Evolutionary conservation across 2,888 invertebrate genomes (phyloP), one percentile per base, ranked within the genome.

Genomic region (Thymelicus acteon): DNA sequence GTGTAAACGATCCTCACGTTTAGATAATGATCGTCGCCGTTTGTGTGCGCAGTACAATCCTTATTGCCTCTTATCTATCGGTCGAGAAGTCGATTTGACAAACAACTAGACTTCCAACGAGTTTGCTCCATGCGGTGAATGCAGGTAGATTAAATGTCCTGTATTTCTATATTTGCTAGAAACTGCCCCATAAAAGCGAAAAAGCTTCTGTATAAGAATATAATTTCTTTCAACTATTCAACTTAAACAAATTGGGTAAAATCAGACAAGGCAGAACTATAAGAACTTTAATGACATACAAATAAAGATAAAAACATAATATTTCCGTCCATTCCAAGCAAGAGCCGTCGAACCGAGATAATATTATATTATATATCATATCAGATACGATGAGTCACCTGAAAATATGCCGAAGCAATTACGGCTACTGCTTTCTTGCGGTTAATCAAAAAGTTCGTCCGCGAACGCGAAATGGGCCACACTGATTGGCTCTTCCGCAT

Each of bases 1-100:
- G 78, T 78, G 82, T 79, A 83, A 84, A 80, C 86, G 81, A 85
- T 85, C 79, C 80, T 78, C 81, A 82, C 81, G 80, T 85, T 85
- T 80, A 89, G 89, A 89, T 89, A 87, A 87, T 79, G 79, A 87
- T 84, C 84, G 76, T 74, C 75, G 79, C 80, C 82, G 82, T 85
- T 85, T 84, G 82, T 83, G 80, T 64, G 24, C 79, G 79, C 80
- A 78, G 74, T 77, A 75, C 77, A 76, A 80, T 78, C 75, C 79
- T 79, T 79, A 79, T 73, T 75, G 71, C 67, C 71, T 72, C 67
- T 77, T 78, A 77, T 76, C 75, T 75, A 72, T 76, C 72, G 69
- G 72, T 48, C 71, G 60, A 72, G 65, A 72, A 73, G 73, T 73
- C 64, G 64, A 73, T 74, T 71, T 74, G 75, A 76, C 75, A 77